A percentile compares a stretch with the other conserved stretches of the same genome.
Evolutionary conservation across 2,113 vertebrate genomes (phyloP).

Genomic region (Silurus asotus): DNA sequence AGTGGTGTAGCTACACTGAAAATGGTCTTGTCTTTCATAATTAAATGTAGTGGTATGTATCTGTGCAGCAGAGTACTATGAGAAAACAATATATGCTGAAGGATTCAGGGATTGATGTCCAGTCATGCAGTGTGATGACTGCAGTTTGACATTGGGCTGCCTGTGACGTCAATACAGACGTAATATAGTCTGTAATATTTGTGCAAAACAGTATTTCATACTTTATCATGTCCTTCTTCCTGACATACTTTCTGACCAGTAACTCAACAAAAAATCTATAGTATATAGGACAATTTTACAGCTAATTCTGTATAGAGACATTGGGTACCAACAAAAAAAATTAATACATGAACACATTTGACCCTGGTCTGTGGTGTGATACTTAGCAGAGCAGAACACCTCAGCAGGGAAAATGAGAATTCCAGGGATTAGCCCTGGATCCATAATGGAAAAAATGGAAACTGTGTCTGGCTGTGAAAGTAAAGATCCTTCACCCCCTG

Average conservation of each 20-base stretch:
- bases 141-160: constrained; percentile 3
- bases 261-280: neutral
- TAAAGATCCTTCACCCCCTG: constrained; percentile 23
- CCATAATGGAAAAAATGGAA: constrained; percentile 45
- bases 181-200: neutral
- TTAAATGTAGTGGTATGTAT: neutral
- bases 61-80: neutral
- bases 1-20: neutral
- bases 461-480: constrained; percentile 51
- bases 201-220: neutral
- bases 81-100: neutral
- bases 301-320: neutral
- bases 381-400: constrained; percentile 41
- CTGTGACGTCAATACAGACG: neutral
- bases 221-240: neutral
- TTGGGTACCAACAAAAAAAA: neutral
- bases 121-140: constrained; percentile 12
- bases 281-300: neutral
- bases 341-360: constrained; percentile 8
- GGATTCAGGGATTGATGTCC: neutral
- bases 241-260: neutral
- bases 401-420: constrained; percentile 54
- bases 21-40: neutral
- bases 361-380: constrained; percentile 32
- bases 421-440: constrained; percentile 53